A percentile compares a stretch with the other conserved stretches of the same genome.
These are phyloP conservation scores for Ochotona princeps DNA, from an alignment of 2,113 vertebrate species.

Conservation along the genomic window DNA sequence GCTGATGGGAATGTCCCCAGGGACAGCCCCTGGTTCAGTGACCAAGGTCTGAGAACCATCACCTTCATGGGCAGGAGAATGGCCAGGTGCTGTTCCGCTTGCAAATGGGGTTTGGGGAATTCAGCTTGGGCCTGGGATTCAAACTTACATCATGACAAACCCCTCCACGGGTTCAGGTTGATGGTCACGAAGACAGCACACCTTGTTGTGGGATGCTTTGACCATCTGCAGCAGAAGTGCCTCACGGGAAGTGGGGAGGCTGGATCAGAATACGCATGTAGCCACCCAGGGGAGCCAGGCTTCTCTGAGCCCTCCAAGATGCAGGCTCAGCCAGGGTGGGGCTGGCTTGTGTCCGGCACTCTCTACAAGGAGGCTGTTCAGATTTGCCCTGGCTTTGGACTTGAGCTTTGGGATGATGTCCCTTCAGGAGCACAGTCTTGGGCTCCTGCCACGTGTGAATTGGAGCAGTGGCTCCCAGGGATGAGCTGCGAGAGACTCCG, in stretches of 20 bases:
- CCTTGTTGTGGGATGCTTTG: background rate
- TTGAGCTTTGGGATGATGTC: background rate
- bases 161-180: background rate
- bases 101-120: background rate
- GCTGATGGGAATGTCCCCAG: background rate
- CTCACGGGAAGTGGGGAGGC: fast-evolving
- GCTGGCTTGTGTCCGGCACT: too few species aligned
- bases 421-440: background rate
- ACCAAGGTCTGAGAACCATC: background rate
- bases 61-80: background rate
- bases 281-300: background rate
- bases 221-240: background rate
- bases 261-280: background rate
- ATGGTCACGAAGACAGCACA: fast-evolving
- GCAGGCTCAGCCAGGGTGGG: background rate
- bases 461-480: background rate
- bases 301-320: background rate
- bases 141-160: background rate
- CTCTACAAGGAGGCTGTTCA: background rate
- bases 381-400: background rate
- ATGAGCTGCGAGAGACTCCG: background rate
- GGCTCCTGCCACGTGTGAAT: background rate
- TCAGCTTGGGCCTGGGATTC: background rate
- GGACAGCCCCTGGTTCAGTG: background rate
- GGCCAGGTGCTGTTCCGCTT: too few species aligned